Evolutionary conservation across 1,140 invertebrate species (phyloP).

Genomic region (Apocrypta bakeri): DNA sequence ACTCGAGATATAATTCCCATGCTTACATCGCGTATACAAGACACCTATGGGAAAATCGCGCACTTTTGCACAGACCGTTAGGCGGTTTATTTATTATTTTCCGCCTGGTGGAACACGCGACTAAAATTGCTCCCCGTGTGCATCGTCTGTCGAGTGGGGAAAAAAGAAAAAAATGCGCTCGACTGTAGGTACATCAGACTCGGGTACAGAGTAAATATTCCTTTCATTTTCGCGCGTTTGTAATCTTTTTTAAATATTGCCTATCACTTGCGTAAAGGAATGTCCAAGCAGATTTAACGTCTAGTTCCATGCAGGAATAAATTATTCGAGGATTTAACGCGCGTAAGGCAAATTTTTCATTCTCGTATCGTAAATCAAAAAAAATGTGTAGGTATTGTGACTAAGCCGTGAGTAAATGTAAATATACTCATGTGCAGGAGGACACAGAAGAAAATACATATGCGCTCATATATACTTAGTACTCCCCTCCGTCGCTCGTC

Average conservation of each 20-base stretch:
- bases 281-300: too few relatives aligned
- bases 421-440: background rate
- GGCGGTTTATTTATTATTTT: conserved; percentile 39
- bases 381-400: background rate
- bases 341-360: background rate
- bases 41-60: background rate
- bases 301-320: background rate
- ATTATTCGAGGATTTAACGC: background rate
- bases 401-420: conserved; percentile 1
- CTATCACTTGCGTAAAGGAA: background rate
- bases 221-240: background rate
- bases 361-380: background rate
- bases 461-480: background rate
- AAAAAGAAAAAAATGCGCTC: background rate
- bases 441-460: background rate
- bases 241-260: background rate
- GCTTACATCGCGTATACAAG: background rate
- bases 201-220: background rate
- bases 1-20: conserved; percentile 18
- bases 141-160: background rate
- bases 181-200: background rate
- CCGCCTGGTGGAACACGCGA: background rate
- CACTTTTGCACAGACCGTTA: background rate
- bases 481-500: background rate
- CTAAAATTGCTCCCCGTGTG: background rate